These are phyloP conservation scores for Tarsius wallacei DNA, from an alignment of 2,797 vertebrate species.

Conservation along the genomic window DNA sequence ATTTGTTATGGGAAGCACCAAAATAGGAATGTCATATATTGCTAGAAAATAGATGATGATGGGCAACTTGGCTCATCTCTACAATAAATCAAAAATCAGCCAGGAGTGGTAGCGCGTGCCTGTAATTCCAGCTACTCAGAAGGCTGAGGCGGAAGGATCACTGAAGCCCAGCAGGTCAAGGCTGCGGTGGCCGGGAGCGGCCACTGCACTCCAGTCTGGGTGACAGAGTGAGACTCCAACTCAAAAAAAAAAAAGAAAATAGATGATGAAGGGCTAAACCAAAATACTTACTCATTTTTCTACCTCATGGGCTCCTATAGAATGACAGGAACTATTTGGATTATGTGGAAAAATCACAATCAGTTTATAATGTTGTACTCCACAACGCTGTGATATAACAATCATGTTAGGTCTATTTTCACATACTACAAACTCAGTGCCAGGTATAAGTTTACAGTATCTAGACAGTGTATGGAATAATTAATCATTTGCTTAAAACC, in stretches of 20 bases:
- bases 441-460: not conserved
- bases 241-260: too few relatives aligned
- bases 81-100: too few relatives aligned
- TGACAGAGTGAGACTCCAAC: too few relatives aligned
- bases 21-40: slow-evolving; percentile 23
- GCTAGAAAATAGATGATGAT: slow-evolving; percentile 47
- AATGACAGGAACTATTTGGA: slow-evolving; percentile 17
- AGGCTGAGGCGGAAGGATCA: too few relatives aligned
- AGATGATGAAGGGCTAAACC: slow-evolving; percentile 48
- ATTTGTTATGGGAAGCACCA: not conserved
- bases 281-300: not conserved
- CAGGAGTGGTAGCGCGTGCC: too few relatives aligned
- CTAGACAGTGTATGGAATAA: not conserved
- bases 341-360: not conserved
- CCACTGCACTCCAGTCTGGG: too few relatives aligned
- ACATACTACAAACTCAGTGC: not conserved
- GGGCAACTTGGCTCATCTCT: too few relatives aligned
- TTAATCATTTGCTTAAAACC: slow-evolving; percentile 25
- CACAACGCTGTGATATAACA: not conserved
- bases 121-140: too few relatives aligned
- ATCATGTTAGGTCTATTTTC: not conserved
- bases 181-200: too few relatives aligned
- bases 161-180: too few relatives aligned
- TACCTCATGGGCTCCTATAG: not conserved
- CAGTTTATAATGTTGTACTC: slow-evolving; percentile 14